Conservation (phyloP, 2,888 invertebrate genomes). For the Zhengitettix transpicula region DNA sequence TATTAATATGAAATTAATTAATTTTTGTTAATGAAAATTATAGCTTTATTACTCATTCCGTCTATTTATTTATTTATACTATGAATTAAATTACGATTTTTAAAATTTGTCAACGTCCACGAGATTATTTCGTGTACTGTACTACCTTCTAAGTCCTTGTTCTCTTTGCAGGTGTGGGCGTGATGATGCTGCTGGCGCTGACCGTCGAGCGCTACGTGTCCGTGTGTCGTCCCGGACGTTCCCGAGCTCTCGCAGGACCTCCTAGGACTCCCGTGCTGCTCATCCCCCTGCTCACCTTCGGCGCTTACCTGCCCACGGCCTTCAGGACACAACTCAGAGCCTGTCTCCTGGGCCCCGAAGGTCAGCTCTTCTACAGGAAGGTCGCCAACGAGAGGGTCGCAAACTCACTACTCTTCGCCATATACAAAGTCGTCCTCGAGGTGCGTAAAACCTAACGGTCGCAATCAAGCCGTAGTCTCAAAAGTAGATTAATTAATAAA, state of each 20-base stretch:
- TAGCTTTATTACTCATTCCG: no score
- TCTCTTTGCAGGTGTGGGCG: slow-evolving; percentile 41
- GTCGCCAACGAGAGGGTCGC: slow-evolving; percentile 32
- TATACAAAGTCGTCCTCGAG: slow-evolving; percentile 11
- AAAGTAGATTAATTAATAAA: no score
- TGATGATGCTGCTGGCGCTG: slow-evolving; percentile 55
- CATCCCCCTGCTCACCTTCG: slow-evolving; percentile 44
- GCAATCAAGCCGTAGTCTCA: no score
- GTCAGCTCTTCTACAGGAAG: slow-evolving; percentile 39
- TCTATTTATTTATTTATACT: no score
- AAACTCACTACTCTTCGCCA: slow-evolving; percentile 34
- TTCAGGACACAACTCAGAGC: slow-evolving; percentile 42
- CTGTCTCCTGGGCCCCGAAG: slow-evolving; percentile 30
- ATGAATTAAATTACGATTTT: no score
- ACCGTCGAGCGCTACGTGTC: slow-evolving; percentile 59
- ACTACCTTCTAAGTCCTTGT: not conserved
- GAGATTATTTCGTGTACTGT: no score
- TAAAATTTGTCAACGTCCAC: no score
- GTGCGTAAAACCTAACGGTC: not conserved
- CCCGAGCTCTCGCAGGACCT: slow-evolving; percentile 46
- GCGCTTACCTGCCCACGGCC: slow-evolving; percentile 50
- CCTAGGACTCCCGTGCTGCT: slow-evolving; percentile 42
- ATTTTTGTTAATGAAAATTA: no score
- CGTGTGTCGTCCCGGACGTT: slow-evolving; percentile 53
- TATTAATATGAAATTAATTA: no score